These are phyloP conservation scores for Acromyrmex heyeri DNA, from an alignment of 1,140 invertebrate species.

Conservation along the genomic window DNA sequence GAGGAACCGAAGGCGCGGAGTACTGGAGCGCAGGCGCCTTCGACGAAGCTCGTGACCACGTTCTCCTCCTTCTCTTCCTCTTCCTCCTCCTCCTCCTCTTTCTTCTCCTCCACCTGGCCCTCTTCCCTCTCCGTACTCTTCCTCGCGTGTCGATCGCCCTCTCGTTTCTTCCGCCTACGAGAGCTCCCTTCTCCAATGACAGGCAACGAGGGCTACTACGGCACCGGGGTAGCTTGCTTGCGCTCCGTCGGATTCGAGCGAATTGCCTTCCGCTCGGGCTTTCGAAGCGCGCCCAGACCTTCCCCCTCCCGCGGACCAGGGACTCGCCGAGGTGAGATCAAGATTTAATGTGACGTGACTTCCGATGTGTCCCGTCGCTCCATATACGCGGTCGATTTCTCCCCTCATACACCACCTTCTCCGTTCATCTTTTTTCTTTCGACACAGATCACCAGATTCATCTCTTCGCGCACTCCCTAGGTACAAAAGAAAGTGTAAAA, in stretches of 20 bases:
- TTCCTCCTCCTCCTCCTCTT: constrained; percentile 34
- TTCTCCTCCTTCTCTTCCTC: constrained; percentile 48
- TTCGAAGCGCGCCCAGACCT: constrained; percentile 86
- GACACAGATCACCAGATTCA: background rate
- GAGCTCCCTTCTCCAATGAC: constrained; percentile 59
- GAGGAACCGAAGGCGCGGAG: constrained; percentile 64
- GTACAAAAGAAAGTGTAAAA: background rate
- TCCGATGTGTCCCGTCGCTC: constrained; percentile 19
- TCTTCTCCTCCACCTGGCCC: constrained; percentile 14
- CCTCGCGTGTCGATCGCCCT: constrained; percentile 41
- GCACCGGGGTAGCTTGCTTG: constrained; percentile 80
- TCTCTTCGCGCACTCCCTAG: background rate
- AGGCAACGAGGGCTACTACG: constrained; percentile 47
- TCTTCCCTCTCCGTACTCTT: constrained; percentile 35
- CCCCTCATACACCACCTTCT: background rate
- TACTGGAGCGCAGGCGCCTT: constrained; percentile 72
- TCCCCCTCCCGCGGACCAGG: constrained; percentile 70
- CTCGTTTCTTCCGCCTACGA: constrained; percentile 50
- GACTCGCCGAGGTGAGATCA: constrained; percentile 82
- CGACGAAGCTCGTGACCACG: constrained; percentile 72
- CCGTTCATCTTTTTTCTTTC: constrained; percentile 14
- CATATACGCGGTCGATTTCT: constrained; percentile 34
- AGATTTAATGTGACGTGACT: constrained; percentile 82
- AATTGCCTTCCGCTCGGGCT: constrained; percentile 86
- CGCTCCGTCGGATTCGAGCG: constrained; percentile 86